Base-by-base conservation (phyloP, 2,888 invertebrate species). In the Patella pellucida region DNA sequence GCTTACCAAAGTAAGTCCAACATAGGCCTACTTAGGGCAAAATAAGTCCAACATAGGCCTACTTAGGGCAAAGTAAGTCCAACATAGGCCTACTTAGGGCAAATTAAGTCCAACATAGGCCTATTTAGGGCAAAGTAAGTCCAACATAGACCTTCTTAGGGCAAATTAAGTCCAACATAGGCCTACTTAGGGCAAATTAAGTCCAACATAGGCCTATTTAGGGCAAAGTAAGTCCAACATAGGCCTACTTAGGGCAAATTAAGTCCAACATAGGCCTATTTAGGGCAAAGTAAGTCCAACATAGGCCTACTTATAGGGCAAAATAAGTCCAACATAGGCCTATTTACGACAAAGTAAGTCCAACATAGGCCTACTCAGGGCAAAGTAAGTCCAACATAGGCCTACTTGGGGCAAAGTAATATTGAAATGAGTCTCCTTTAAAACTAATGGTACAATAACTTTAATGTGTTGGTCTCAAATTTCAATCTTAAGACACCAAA, bases 61-160 rank as follows among this genome's bases (percentile, higher is more conserved):
- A n/a, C 1, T 27, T 2, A 2, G 27, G 27, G 27, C 27, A 27
- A 27, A 27, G 27, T 3, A 27, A 2, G 83, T 79, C 7, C 41
- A 41, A 41, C 9, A 41, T 41, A 5, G 41, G 31, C 5, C 31
- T 41, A n/a, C n/a, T n/a, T n/a, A n/a, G n/a, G n/a, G n/a, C 88
- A 41, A 78, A 84, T 87, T 88, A 81, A 81, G 83, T 79, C 7
- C 41, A 41, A 41, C 9, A 41, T 41, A 5, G 41, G 31, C 5
- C 31, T 41, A n/a, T n/a, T n/a, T n/a, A n/a, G n/a, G n/a, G n/a
- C 88, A 41, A 78, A 84, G 88, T 88, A 81, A 81, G 83, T 79
- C 7, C 41, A 41, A 41, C 9, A 41, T 41, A 5, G 41, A 5
- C 5, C 31, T 41, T n/a, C n/a, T n/a, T n/a, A n/a, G n/a, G n/a